Conservation (phyloP, 1,140 invertebrate species). For the Brachionus rubens region DNA sequence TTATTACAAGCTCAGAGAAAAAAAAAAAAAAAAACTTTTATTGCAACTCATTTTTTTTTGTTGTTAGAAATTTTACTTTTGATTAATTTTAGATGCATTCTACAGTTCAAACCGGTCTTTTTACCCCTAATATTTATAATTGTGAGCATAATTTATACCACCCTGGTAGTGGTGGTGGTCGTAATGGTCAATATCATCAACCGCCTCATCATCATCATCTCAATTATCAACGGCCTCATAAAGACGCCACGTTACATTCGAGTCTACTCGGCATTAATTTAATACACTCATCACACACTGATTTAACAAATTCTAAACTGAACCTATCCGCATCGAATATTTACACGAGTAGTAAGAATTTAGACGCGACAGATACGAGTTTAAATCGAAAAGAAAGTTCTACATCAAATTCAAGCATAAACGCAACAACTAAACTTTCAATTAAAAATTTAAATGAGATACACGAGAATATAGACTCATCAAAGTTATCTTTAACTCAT, state of each 20-base stretch:
- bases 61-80: background rate
- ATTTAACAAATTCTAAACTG: background rate
- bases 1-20: background rate
- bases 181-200: background rate
- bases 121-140: slow-evolving; percentile 39
- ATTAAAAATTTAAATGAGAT: background rate
- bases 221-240: slow-evolving; percentile 9
- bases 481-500: background rate
- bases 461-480: too few relatives aligned
- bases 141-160: slow-evolving; percentile 31
- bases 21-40: background rate
- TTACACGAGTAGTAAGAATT: background rate
- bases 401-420: background rate
- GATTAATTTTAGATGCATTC: slow-evolving; percentile 11
- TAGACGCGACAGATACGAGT: background rate
- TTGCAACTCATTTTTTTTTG: background rate
- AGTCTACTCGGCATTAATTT: slow-evolving; percentile 22
- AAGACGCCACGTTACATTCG: background rate
- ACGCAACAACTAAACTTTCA: background rate
- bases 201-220: slow-evolving; percentile 22
- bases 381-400: background rate
- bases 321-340: background rate
- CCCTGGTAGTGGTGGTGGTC: background rate
- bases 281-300: background rate
- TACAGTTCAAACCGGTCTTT: slow-evolving; percentile 32